Evolutionary conservation across 2,113 vertebrate species (phyloP).

Genomic region (Festucalex cinctus): DNA sequence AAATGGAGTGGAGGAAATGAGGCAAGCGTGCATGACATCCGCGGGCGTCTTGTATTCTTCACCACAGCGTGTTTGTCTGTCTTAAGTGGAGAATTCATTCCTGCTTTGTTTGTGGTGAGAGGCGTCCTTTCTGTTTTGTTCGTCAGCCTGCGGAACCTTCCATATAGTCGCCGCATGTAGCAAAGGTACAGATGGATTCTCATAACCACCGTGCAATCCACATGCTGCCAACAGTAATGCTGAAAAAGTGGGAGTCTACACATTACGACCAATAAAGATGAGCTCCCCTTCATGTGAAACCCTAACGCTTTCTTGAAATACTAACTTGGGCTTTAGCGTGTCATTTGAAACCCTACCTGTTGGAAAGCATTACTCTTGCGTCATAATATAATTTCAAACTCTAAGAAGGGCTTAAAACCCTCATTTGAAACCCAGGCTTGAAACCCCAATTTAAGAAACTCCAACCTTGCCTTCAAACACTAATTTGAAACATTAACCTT

Average conservation of each 20-base stretch:
- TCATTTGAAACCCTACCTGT: background rate
- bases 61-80: conserved; percentile 30
- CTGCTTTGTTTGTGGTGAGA: conserved; percentile 22
- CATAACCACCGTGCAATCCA: background rate
- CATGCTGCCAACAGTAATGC: background rate
- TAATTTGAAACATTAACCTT: background rate
- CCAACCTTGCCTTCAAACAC: no score
- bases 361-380: no score
- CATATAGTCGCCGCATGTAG: background rate
- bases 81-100: conserved; percentile 5
- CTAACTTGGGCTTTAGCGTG: no score
- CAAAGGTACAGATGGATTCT: no score
- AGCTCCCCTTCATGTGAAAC: no score
- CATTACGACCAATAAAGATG: no score
- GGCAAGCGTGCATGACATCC: conserved; percentile 15
- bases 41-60: conserved; percentile 32
- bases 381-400: background rate
- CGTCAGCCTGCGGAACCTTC: background rate
- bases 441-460: no score
- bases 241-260: background rate
- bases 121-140: conserved; percentile 41
- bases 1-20: conserved; percentile 35
- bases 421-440: background rate
- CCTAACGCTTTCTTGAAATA: no score
- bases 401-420: background rate